These are phyloP conservation scores for Gerris lacustris DNA, from an alignment of 2,888 invertebrate genomes.

Conservation along the genomic window DNA sequence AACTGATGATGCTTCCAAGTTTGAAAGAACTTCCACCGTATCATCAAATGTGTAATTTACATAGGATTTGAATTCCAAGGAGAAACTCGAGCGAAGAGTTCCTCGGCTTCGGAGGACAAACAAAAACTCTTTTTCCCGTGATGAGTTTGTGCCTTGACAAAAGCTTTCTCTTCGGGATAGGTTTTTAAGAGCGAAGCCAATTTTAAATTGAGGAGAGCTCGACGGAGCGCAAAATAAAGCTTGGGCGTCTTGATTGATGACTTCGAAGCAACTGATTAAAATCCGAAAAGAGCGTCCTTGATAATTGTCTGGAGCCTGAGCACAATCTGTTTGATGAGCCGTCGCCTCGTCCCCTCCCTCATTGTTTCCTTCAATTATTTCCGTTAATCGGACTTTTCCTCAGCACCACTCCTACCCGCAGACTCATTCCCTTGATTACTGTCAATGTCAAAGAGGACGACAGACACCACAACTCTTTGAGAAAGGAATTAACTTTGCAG, in stretches of 20 bases:
- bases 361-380: conserved; percentile 5
- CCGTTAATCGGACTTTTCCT: conserved; percentile 3
- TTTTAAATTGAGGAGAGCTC: neutral
- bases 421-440: neutral
- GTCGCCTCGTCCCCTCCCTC: neutral
- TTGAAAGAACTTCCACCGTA: too few relatives aligned
- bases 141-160: too few relatives aligned
- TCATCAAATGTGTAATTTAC: too few relatives aligned
- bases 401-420: neutral
- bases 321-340: conserved; percentile 5
- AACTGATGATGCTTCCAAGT: too few relatives aligned
- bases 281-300: neutral
- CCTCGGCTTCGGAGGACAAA: too few relatives aligned
- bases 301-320: neutral
- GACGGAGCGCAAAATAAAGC: conserved; percentile 3
- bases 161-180: too few relatives aligned
- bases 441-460: neutral
- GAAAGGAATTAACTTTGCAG: neutral
- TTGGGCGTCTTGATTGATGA: neutral
- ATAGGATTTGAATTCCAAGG: too few relatives aligned
- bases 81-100: too few relatives aligned
- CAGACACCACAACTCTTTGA: neutral
- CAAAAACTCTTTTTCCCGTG: too few relatives aligned
- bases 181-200: neutral
- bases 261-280: neutral